These are phyloP conservation scores for Synanthedon andrenaeformis DNA, from an alignment of 2,888 invertebrate species.

Conservation along the genomic window DNA sequence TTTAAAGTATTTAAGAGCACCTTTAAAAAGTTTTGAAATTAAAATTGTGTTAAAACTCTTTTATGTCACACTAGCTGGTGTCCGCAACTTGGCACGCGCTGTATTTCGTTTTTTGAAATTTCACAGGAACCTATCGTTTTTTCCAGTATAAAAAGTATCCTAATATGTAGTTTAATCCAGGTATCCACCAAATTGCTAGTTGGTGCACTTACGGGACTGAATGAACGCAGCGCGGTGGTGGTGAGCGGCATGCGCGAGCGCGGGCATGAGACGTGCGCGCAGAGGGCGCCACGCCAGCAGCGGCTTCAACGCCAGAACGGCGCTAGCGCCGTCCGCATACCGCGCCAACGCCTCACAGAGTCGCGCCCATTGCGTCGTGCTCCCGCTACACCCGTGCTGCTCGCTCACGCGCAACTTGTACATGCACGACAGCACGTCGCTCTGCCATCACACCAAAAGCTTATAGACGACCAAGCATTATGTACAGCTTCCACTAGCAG, in stretches of 20 bases:
- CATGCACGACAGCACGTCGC: conserved; percentile 28
- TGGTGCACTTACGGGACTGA: conserved; percentile 32
- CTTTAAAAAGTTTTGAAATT: no score
- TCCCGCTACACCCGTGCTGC: conserved; percentile 13
- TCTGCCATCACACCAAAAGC: conserved; percentile 19
- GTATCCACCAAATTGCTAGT: no score
- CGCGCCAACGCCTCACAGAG: conserved; percentile 20
- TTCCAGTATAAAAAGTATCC: no score
- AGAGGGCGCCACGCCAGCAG: conserved; percentile 17
- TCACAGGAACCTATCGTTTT: no score
- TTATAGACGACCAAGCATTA: neutral
- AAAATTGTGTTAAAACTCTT: no score
- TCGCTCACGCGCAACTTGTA: conserved; percentile 28
- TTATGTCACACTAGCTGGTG: no score
- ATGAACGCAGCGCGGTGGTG: conserved; percentile 36
- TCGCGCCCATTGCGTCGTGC: conserved; percentile 10
- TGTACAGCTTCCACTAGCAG: no score
- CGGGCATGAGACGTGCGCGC: conserved; percentile 34
- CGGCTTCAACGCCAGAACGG: conserved; percentile 21
- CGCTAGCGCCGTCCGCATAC: conserved; percentile 24
- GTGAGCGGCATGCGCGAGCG: conserved; percentile 48
- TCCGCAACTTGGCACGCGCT: no score
- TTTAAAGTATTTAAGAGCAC: no score
- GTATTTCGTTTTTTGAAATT: no score
- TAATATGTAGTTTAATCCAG: no score